Conservation (phyloP, 2,797 vertebrate genomes). For the Scomberomorus guttatus region DNA sequence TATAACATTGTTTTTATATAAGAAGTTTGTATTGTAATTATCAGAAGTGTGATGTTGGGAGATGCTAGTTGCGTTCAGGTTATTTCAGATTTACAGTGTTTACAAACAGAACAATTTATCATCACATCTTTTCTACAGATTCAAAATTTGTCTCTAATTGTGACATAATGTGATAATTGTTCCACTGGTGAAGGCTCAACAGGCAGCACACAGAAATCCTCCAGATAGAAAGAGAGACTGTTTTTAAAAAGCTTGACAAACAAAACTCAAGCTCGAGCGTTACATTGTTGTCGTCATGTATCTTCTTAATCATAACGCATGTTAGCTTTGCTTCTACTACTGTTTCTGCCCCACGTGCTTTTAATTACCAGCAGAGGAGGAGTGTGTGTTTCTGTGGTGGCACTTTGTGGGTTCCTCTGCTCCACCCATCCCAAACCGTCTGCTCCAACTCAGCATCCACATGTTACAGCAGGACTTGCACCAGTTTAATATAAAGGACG, state of each 20-base stretch:
- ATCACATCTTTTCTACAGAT: too few species aligned
- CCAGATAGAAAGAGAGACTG: not conserved
- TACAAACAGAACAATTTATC: too few species aligned
- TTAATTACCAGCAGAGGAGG: conserved; percentile 63
- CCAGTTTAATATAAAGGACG: conserved; percentile 32
- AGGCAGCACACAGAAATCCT: not conserved
- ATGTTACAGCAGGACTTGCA: conserved; percentile 61
- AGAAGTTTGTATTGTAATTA: too few species aligned
- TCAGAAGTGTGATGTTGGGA: too few species aligned
- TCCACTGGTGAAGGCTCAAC: not conserved
- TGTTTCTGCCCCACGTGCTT: conserved; percentile 51
- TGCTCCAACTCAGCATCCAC: conserved; percentile 66
- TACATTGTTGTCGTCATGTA: conserved; percentile 12
- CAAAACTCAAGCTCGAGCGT: conserved; percentile 25
- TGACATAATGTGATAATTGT: not conserved
- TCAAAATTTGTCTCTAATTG: too few species aligned
- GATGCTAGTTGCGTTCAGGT: too few species aligned
- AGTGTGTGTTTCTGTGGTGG: conserved; percentile 71
- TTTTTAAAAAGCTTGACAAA: conserved; percentile 14
- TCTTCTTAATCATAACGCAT: conserved; percentile 22
- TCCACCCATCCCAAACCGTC: conserved; percentile 71
- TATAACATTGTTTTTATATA: too few species aligned
- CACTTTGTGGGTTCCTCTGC: conserved; percentile 68
- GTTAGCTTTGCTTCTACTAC: conserved; percentile 38
- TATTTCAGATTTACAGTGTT: too few species aligned